Base-by-base conservation (phyloP, 2,797 vertebrate genomes). In the Fistularia commersonii region DNA sequence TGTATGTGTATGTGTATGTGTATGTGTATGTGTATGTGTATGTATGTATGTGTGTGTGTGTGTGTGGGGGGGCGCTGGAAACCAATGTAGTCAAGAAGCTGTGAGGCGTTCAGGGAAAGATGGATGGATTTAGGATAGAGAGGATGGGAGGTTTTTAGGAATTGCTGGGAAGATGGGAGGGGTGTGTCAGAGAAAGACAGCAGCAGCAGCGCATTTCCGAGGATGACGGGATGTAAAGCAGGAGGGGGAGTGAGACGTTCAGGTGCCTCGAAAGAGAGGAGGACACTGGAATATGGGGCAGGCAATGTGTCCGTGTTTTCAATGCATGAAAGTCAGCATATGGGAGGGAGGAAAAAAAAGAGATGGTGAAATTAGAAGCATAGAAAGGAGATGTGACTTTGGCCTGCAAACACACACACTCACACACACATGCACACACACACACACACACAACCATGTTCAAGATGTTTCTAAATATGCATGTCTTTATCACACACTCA, bases 81-180 rank as follows among this genome's bases (percentile, higher is more conserved):
- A 39, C 14, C 41, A 6, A 34, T 33, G 48, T 45, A 50, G 45
- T 10, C 45, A 38, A 45, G 43, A 49, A 62, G 56, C 57, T 45
- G 32, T 41, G 42, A 55, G 43, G 32, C 4, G 11, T 38, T 56
- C 23, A 32, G 40, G 65, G 56, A 64, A 55, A 47, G 65, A 63
- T 13, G 54, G 57, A 51, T 46, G 46, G 65, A 64, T 61, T 62
- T 50, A 57, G 59, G 14, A 36, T n/a, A 51, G 15, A 41, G 45
- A 49, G 43, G 48, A 51, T 57, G 60, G 46, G 23, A 23, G 23
- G 23, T 23, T 23, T 65, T 65, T 46, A 37, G 40, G 52, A 54
- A 57, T 62, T 73, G 49, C 40, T 47, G 33, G 46, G 32, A 14
- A 31, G 42, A 45, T 39, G 39, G 50, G 37, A 43, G 41, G 34